Evolutionary conservation across 2,113 vertebrate species (phyloP).

Genomic region (Catharus bicknelli): DNA sequence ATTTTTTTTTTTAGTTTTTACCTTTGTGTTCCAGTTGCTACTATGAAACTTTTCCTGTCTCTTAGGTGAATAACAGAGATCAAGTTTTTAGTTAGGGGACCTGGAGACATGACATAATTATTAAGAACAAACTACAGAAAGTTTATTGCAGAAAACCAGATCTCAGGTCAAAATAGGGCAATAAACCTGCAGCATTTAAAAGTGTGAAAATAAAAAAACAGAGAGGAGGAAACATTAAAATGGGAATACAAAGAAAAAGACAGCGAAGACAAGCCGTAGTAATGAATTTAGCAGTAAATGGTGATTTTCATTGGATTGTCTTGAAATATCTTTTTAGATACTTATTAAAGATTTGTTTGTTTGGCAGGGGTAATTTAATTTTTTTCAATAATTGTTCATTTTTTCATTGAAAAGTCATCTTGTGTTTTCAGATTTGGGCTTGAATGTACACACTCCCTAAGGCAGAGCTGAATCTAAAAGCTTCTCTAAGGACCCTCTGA

Average conservation of each 20-base stretch:
- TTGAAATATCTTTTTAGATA: neutral
- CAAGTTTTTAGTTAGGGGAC: neutral
- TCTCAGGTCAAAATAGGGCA: neutral
- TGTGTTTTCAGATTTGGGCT: neutral
- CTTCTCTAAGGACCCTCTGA: neutral
- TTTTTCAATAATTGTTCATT: neutral
- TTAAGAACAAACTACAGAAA: neutral
- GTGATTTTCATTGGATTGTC: neutral
- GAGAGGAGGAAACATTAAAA: neutral
- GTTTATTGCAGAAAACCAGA: neutral
- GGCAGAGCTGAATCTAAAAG: neutral
- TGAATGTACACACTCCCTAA: neutral
- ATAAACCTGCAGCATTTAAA: neutral
- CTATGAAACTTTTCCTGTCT: too few species aligned
- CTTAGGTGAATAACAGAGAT: neutral
- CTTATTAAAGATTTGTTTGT: neutral
- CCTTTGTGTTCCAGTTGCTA: neutral
- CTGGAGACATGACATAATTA: neutral
- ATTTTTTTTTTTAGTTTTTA: neutral
- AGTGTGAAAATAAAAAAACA: neutral
- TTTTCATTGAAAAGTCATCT: neutral
- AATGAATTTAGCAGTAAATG: neutral
- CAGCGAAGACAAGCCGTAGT: rapidly evolving
- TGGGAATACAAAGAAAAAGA: neutral
- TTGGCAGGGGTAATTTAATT: rapidly evolving